Base-by-base conservation (phyloP, 2,888 invertebrate genomes). In the Melanostoma scalare region DNA sequence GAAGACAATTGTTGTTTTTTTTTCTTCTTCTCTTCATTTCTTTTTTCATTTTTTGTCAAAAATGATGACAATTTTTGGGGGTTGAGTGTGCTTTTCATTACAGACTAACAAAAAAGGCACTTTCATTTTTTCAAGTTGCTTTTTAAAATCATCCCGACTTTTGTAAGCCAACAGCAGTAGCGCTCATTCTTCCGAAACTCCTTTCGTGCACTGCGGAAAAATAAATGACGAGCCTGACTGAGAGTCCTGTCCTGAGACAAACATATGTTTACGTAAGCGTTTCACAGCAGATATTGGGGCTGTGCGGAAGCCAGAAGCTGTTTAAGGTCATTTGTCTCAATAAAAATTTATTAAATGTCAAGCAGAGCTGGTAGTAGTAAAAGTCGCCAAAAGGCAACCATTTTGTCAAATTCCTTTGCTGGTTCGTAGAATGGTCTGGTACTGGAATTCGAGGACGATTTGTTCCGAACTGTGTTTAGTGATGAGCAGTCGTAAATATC, bases 91-190 rank as follows among this genome's bases (percentile, higher is more conserved):
- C 42, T 48, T 50, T 40, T 40, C 6, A 44, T 42, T 36, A 53
- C 36, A 50, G 10, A 79, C 35, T 42, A 20, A 65, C 46, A 46
- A 56, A 63, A 71, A 63, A 55, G 63, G 48, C 69, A 73, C 63
- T 73, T 84, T 74, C 69, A 79, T 78, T 84, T 84, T 50, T n/a
- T 74, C 55, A 69, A 82, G 82, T 82, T 72, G 78, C 78, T 74
- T 73, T 82, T 82, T 56, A 82, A 78, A 82, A 78, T 82, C 77
- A 78, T 73, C 55, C 55, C 38, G 61, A 56, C 56, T 33, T 68
- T 30, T 53, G 30, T 20, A 58, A 61, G 35, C n/a, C 35, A 53
- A 10, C 20, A 61, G 10, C 20, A 60, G 42, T 33, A 42, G 31
- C 53, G 38, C 36, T 67, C 55, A 48, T 52, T 63, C 56, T 42